phyloP scores from a whole-genome alignment of 1,140 invertebrate genomes.

The Lepidurus packardi region DNA sequence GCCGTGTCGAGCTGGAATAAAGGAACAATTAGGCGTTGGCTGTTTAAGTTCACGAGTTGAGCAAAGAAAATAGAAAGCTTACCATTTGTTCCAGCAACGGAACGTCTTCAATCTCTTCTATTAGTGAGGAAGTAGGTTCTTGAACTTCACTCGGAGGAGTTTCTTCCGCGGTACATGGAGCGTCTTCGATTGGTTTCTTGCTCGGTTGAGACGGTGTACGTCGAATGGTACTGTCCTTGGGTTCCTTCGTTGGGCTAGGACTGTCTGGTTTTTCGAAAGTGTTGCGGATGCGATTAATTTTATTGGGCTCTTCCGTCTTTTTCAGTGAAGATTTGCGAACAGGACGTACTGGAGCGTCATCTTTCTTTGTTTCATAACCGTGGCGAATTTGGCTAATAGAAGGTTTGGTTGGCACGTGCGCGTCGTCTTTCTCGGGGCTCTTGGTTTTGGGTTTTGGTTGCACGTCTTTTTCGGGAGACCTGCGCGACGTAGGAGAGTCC shows the following conservation, averaged over 20 bases:
- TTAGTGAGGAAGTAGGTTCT: constrained; percentile 41
- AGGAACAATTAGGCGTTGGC: not conserved
- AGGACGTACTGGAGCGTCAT: not conserved
- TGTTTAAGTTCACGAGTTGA: not conserved
- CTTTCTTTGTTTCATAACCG: not conserved
- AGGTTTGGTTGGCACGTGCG: not conserved
- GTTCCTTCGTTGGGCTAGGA: constrained; percentile 25
- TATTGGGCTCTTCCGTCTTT: not conserved
- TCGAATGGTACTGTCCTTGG: not conserved
- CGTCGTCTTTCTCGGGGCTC: constrained; percentile 15
- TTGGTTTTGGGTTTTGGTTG: not conserved
- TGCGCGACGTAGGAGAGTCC: constrained; percentile 25
- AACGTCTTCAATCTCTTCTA: constrained; percentile 65
- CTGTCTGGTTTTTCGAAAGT: not conserved
- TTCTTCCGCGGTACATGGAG: not conserved
- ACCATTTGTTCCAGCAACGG: constrained; percentile 62
- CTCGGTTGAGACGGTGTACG: not conserved
- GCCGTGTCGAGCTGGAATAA: constrained; percentile 62
- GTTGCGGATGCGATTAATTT: constrained; percentile 14
- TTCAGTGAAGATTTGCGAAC: not conserved
- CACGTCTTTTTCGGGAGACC: not conserved
- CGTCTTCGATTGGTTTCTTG: not conserved
- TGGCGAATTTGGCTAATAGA: constrained; percentile 2
- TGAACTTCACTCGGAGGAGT: not conserved
- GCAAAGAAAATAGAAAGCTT: constrained; percentile 37